phyloP scores from a whole-genome alignment of 2,888 invertebrate species.

The Plebejus melissa region DNA sequence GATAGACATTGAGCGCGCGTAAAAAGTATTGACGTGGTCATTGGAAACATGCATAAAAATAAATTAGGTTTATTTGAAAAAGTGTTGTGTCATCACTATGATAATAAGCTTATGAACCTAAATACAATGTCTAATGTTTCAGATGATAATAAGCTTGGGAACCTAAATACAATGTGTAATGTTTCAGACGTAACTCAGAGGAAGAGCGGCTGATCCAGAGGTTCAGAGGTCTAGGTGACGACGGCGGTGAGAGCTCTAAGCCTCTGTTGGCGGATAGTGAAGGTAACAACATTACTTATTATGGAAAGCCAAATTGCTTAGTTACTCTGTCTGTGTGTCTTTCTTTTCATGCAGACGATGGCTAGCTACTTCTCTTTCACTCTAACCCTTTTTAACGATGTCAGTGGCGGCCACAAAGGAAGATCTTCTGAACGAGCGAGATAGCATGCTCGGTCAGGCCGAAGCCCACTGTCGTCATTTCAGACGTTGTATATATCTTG shows the following conservation, averaged over 20 bases:
- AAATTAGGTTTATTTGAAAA: neutral
- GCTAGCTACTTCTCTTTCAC: too few species aligned
- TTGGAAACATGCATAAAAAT: neutral
- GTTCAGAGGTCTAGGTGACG: slow-evolving; percentile 57
- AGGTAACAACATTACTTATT: slow-evolving; percentile 45
- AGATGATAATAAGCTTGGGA: slow-evolving; percentile 38
- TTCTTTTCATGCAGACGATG: too few species aligned
- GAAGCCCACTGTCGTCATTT: too few species aligned
- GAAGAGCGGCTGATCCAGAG: slow-evolving; percentile 56
- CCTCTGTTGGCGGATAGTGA: slow-evolving; percentile 68
- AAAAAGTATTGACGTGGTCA: too few species aligned
- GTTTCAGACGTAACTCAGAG: slow-evolving; percentile 56
- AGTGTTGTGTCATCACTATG: neutral
- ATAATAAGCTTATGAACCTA: neutral
- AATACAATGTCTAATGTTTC: slow-evolving; percentile 34
- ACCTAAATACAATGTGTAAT: neutral
- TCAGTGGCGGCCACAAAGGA: too few species aligned
- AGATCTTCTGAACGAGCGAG: too few species aligned
- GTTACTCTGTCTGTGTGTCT: too few species aligned
- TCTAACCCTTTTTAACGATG: too few species aligned
- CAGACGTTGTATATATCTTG: too few species aligned
- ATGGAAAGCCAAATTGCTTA: too few species aligned
- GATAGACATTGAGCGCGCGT: too few species aligned
- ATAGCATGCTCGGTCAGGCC: too few species aligned
- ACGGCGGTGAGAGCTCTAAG: slow-evolving; percentile 66